A percentile compares a stretch with the other conserved stretches of the same genome.
Evolutionary conservation across 2,888 invertebrate species (phyloP).

Genomic region (Hydropsyche betteni): DNA sequence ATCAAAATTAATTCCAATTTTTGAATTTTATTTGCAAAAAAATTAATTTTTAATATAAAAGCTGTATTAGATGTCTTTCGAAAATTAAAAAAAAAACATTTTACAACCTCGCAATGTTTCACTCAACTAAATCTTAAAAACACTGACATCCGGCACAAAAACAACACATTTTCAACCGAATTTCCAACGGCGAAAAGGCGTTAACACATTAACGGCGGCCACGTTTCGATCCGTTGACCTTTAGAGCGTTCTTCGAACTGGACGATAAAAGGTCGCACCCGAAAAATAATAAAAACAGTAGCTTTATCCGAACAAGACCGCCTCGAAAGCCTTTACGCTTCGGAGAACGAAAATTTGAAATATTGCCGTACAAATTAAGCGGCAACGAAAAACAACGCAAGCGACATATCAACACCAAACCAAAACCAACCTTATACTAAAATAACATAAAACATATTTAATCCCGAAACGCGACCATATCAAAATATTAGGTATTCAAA

Average conservation of each 20-base stretch:
- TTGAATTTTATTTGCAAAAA: too few relatives aligned
- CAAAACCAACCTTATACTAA: not conserved
- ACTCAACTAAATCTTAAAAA: too few relatives aligned
- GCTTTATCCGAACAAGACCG: slow-evolving; percentile 34
- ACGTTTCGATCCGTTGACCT: slow-evolving; percentile 30
- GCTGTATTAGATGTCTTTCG: too few relatives aligned
- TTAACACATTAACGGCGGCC: too few relatives aligned
- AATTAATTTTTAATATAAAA: too few relatives aligned
- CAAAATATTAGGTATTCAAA: slow-evolving; percentile 45
- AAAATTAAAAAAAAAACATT: too few relatives aligned
- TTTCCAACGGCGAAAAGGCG: too few relatives aligned
- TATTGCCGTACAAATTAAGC: slow-evolving; percentile 41
- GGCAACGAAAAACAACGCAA: slow-evolving; percentile 6
- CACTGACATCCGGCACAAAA: too few relatives aligned
- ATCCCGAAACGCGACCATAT: not conserved
- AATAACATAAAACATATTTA: not conserved
- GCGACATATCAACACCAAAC: not conserved
- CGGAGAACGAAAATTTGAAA: slow-evolving; percentile 37
- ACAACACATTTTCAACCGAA: too few relatives aligned
- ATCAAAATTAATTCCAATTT: too few relatives aligned
- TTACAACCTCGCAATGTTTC: too few relatives aligned
- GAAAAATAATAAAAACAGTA: slow-evolving; percentile 43
- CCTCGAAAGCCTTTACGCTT: slow-evolving; percentile 37
- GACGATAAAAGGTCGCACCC: slow-evolving; percentile 41
- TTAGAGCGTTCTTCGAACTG: slow-evolving; percentile 18